Evolutionary conservation across 2,888 invertebrate species (phyloP).

Genomic region (Nemoura dubitans): DNA sequence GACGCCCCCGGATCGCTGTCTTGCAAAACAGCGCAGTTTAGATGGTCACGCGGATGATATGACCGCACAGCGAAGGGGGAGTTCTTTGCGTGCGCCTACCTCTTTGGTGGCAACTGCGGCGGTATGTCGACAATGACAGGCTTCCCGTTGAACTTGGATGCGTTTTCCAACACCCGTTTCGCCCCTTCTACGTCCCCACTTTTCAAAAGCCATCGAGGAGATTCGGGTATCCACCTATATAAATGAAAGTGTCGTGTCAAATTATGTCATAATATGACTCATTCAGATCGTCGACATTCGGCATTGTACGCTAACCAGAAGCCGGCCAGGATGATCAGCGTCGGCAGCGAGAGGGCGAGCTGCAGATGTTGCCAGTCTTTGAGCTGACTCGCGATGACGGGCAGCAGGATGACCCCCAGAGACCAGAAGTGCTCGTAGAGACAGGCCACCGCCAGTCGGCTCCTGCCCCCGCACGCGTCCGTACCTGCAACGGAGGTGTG

Average conservation of each 20-base stretch:
- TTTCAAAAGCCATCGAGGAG: constrained; percentile 61
- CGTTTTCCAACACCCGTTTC: constrained; percentile 58
- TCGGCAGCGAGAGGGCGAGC: constrained; percentile 61
- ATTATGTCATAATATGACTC: too few relatives aligned
- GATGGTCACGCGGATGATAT: not conserved
- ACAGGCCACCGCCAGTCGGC: constrained; percentile 58
- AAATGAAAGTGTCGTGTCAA: not conserved
- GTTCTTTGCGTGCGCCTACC: constrained; percentile 1
- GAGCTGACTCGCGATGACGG: constrained; percentile 59
- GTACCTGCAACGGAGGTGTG: constrained; percentile 55
- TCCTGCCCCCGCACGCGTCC: constrained; percentile 60
- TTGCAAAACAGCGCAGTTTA: not conserved
- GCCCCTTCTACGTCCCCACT: constrained; percentile 57
- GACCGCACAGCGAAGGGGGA: not conserved
- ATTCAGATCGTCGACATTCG: too few relatives aligned
- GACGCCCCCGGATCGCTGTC: not conserved
- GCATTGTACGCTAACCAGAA: constrained; percentile 2
- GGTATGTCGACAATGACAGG: not conserved
- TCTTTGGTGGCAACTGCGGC: not conserved
- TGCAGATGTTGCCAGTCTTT: constrained; percentile 61
- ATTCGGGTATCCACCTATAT: constrained; percentile 60
- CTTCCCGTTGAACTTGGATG: constrained; percentile 58
- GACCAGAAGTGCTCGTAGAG: constrained; percentile 63
- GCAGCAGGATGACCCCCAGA: constrained; percentile 60
- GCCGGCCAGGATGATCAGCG: constrained; percentile 57